Percentiles rank a stretch among this genome's conserved stretches.
phyloP scores from a whole-genome alignment of 2,797 vertebrate genomes.

The Chloroceryle amazona region DNA sequence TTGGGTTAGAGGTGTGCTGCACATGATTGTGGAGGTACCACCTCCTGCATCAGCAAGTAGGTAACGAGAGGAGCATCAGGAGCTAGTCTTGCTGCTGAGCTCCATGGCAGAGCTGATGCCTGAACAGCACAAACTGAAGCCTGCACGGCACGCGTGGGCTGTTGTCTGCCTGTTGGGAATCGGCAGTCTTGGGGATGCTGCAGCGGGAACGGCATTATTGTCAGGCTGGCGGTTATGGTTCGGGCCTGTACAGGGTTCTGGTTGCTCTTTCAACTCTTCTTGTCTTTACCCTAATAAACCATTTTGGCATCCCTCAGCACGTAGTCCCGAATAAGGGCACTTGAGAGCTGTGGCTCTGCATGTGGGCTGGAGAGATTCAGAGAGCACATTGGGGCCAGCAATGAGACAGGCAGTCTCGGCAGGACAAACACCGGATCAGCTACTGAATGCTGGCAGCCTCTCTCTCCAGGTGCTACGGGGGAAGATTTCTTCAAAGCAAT shows the following conservation, averaged over 20 bases:
- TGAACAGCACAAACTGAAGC: background rate
- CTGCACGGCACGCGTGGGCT: rapidly evolving
- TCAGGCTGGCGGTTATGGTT: background rate
- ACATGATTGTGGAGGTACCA: rapidly evolving
- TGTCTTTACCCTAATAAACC: background rate
- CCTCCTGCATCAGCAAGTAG: background rate
- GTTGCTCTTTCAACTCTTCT: background rate
- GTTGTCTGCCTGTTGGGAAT: background rate
- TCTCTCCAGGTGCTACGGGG: background rate
- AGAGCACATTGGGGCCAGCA: rapidly evolving
- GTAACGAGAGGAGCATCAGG: background rate
- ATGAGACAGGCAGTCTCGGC: rapidly evolving
- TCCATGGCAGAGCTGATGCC: rapidly evolving
- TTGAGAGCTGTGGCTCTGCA: background rate
- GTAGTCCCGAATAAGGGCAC: rapidly evolving
- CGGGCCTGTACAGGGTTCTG: background rate
- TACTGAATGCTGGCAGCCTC: rapidly evolving
- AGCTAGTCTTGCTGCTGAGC: background rate
- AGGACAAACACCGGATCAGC: background rate
- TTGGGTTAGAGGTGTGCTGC: rapidly evolving
- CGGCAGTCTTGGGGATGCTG: background rate
- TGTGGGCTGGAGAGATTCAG: background rate
- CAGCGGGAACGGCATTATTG: rapidly evolving
- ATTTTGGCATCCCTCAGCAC: background rate
- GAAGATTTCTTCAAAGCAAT: background rate